Base-by-base conservation (phyloP, 1,140 invertebrate species). In the Pachypeltis micranthus region DNA sequence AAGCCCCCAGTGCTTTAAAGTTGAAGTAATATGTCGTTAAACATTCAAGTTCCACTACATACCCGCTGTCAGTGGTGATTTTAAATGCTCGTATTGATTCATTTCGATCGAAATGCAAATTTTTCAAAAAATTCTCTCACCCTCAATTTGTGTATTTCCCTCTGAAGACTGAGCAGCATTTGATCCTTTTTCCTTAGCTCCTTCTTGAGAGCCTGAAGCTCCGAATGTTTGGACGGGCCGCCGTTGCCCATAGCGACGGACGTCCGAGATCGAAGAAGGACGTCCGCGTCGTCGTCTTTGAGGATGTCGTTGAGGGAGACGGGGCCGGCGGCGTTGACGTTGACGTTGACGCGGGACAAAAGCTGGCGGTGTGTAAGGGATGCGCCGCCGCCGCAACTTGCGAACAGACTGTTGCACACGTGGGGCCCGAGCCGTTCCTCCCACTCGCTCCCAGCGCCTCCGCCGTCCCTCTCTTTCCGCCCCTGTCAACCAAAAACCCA, bases 81-180 rank as follows among this genome's bases (percentile, higher is more conserved):
- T n/a, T n/a, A n/a, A n/a, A n/a, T n/a, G n/a, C n/a, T n/a, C n/a
- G n/a, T n/a, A n/a, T n/a, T n/a, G n/a, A n/a, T n/a, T n/a, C n/a
- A n/a, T n/a, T n/a, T n/a, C n/a, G n/a, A n/a, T n/a, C n/a, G n/a
- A n/a, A n/a, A n/a, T n/a, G n/a, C n/a, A n/a, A n/a, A n/a, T n/a
- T n/a, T n/a, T n/a, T n/a, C n/a, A n/a, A n/a, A n/a, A n/a, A n/a
- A n/a, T n/a, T n/a, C n/a, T n/a, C 61, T 62, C 28, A 62, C 61
- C 51, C 61, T 54, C 29, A 62, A 28, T 25, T 62, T 62, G 61
- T 62, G 61, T 2, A 62, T 55, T 25, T 62, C 61, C 2, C 44
- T 62, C 51, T 62, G 61, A 7, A 62, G 51, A 16, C 44, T 55
- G 23, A 47, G 27, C 0, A 62, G 47, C 61, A 54, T 51, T 26